Base-by-base conservation (phyloP, 2,888 invertebrate species). In the Muscina levida region DNA sequence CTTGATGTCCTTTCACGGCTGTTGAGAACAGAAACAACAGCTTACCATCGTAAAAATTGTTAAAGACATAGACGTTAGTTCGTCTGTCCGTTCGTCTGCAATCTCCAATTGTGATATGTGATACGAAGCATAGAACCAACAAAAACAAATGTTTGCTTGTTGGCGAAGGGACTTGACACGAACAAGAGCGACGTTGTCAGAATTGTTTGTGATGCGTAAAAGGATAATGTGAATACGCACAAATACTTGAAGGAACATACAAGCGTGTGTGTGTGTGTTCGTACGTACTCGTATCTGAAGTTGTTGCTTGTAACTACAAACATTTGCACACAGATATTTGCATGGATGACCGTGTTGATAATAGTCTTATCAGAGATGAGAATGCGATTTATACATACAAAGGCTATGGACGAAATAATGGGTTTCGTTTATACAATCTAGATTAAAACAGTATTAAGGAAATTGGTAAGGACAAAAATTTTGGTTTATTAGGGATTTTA, bases 141-240 rank as follows among this genome's bases (percentile, higher is more conserved):
- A n/a, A 53, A 6, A 68, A 68, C 24, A 53, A 68, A 68, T 68
- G 53, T 68, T 68, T 53, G 68, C 24, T 4, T 26, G 57, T 48
- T 31, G 31, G 8, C 66, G 70, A 71, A 71, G 57, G 57, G 57
- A 51, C 19, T 48, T 76, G 76, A 76, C 72, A 72, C 39, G 57
- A 66, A 65, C 68, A 68, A 42, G 48, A 53, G 53, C 72, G 62
- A 72, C 62, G 67, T 56, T 79, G 39, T 56, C 68, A 76, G 48
- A 17, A 22, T 51, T 79, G 42, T 70, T 72, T 44, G 31, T 79
- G 56, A 68, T 56, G 72, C 65, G 56, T 70, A 68, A 75, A 68
- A 72, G 79, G 67, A 75, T 68, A 39, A 19, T 66, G 51, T 15
- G 48, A 66, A 70, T 70, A 26, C 44, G 39, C 46, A 57, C 39